These are phyloP conservation scores for Pseudobourletiella spinata DNA, from an alignment of 1,140 invertebrate species.

Conservation along the genomic window DNA sequence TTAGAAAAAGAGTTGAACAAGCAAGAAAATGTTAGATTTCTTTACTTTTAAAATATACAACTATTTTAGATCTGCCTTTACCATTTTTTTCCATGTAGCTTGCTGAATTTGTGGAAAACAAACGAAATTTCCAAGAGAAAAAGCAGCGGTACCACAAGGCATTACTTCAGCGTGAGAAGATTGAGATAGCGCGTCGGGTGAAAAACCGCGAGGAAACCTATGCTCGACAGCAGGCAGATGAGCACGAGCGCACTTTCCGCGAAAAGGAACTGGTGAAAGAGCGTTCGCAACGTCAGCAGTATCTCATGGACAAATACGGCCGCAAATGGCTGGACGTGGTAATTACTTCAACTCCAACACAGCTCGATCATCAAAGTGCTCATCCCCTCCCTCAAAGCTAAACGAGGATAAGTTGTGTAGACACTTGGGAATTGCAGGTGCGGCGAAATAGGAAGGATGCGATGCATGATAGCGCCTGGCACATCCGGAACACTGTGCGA, in stretches of 20 bases:
- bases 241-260: background rate
- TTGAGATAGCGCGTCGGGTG: conserved; percentile 1
- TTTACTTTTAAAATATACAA: background rate
- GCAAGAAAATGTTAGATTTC: conserved; percentile 16
- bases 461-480: conserved; percentile 8
- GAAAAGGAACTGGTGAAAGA: background rate
- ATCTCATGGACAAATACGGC: conserved; percentile 16
- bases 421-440: conserved; percentile 10
- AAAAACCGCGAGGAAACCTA: background rate
- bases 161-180: background rate
- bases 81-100: conserved; percentile 4
- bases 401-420: no score
- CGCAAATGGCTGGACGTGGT: conserved; percentile 6
- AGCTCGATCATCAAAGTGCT: no score
- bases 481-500: conserved; percentile 8
- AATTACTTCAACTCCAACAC: no score
- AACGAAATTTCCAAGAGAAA: conserved; percentile 15
- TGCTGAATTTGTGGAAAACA: background rate
- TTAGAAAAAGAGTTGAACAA: conserved; percentile 10
- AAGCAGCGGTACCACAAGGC: conserved; percentile 9
- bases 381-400: no score
- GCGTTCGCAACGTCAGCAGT: background rate
- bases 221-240: background rate
- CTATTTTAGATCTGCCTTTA: background rate
- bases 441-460: background rate